Base-by-base conservation (phyloP, 1,140 invertebrate species). In the Leptinotarsa undecemlineata region DNA sequence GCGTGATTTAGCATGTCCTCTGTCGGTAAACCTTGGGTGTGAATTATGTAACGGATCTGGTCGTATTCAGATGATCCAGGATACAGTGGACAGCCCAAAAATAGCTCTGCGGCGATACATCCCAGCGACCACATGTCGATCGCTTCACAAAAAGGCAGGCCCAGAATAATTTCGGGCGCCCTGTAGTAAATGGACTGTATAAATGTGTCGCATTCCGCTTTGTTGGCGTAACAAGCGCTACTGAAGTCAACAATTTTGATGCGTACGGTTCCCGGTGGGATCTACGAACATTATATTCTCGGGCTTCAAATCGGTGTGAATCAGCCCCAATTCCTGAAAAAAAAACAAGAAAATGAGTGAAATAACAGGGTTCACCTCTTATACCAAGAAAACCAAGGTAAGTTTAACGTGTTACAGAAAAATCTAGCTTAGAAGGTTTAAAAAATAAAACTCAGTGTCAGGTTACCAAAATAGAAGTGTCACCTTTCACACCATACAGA, bases 71-170 rank as follows among this genome's bases (percentile, higher is more conserved):
- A 99, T 42, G 97, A 98, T 68, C 98, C 98, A 1, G 98, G 98
- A 88, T 99, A 99, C 4, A 99, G 88, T 20, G 98, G 98, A 98
- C 98, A 99, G 74, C 98, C 98, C 19, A 99, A 90, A 87, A 99
- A 99, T 68, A 99, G 89, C 86, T 99, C 98, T 3, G 98, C 98
- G 20, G 99, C 98, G 70, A 99, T 98, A 88, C 98, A 99, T 21
- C 98, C 98, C 71, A 99, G 88, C 0, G 98, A 99, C 98, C 98
- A 99, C 98, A 99, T 99, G 86, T 99, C 98, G 81, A 99, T 99
- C 4, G 98, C 96, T 87, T 99, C 98, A 89, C 97, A 98, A 88
- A 99, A 99, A 67, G 97, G 98, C 79, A 99, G 88, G 76, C 94
- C 98, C 66, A 99, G 88, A 84, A 99, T 98, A 81, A 99, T 99